Evolutionary conservation across 2,113 vertebrate genomes (phyloP).

Genomic region (Athene cunicularia): DNA sequence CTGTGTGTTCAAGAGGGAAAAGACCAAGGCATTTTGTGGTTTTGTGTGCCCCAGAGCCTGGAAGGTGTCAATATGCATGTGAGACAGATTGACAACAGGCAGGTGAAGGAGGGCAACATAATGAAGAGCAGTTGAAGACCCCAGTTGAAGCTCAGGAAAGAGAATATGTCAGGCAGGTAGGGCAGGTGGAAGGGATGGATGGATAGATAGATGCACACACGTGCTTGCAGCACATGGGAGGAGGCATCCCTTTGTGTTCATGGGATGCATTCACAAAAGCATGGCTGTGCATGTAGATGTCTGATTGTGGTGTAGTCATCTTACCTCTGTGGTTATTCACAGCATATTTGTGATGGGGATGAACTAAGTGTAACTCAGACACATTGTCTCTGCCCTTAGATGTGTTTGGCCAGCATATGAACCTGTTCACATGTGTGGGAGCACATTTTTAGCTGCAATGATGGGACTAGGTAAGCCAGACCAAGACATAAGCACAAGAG

Average conservation of each 20-base stretch:
- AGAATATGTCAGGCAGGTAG: neutral
- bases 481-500: neutral
- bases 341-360: neutral
- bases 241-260: neutral
- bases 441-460: neutral
- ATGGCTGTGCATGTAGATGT: neutral
- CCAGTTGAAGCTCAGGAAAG: neutral
- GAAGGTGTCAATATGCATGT: neutral
- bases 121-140: neutral
- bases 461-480: neutral
- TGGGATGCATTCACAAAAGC: neutral
- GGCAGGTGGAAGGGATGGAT: fast-evolving
- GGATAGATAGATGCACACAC: too few relatives aligned
- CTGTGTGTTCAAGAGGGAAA: neutral
- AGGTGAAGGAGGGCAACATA: neutral
- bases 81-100: neutral
- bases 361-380: neutral
- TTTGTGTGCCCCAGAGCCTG: neutral
- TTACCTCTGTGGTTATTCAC: neutral
- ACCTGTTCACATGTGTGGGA: neutral
- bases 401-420: neutral
- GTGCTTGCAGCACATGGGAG: fast-evolving
- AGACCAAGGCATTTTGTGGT: neutral
- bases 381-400: fast-evolving
- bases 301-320: neutral